Conservation (phyloP, 2,888 invertebrate genomes). For the Hypercompe scribonia region DNA sequence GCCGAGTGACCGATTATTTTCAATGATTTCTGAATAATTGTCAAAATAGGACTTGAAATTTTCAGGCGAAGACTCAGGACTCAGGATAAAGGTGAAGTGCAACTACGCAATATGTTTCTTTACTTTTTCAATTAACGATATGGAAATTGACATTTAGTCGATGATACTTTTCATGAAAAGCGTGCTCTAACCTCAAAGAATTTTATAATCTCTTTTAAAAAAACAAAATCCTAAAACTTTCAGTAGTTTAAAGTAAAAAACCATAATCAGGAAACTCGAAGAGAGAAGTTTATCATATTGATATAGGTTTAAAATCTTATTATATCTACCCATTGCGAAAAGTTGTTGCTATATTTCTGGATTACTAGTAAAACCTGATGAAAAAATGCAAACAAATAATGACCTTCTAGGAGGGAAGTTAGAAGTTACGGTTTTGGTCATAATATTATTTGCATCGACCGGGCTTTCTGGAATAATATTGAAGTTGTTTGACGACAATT, state of each 20-base stretch:
- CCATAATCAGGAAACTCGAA: conserved; percentile 7
- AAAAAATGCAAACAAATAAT: conserved; percentile 6
- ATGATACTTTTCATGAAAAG: too few species aligned
- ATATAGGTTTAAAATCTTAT: conserved; percentile 5
- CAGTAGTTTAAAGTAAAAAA: conserved; percentile 2
- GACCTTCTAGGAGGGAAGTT: not conserved
- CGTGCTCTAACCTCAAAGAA: too few species aligned
- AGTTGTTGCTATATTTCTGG: not conserved
- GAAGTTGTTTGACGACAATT: conserved; percentile 21
- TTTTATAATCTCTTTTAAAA: too few species aligned
- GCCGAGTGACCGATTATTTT: not conserved
- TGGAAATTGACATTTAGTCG: too few species aligned
- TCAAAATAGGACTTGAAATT: not conserved
- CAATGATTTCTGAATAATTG: not conserved
- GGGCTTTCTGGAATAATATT: conserved; percentile 2
- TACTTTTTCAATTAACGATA: too few species aligned
- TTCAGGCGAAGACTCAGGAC: not conserved
- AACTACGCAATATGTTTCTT: too few species aligned
- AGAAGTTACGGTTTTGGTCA: conserved; percentile 11
- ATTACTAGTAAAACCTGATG: not conserved
- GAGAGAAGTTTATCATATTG: conserved; percentile 12
- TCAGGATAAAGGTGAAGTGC: too few species aligned
- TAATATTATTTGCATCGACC: conserved; percentile 15
- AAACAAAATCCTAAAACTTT: too few species aligned
- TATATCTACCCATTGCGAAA: not conserved